phyloP scores from a whole-genome alignment of 2,888 invertebrate genomes.

The Callyntrura guangdongensis region DNA sequence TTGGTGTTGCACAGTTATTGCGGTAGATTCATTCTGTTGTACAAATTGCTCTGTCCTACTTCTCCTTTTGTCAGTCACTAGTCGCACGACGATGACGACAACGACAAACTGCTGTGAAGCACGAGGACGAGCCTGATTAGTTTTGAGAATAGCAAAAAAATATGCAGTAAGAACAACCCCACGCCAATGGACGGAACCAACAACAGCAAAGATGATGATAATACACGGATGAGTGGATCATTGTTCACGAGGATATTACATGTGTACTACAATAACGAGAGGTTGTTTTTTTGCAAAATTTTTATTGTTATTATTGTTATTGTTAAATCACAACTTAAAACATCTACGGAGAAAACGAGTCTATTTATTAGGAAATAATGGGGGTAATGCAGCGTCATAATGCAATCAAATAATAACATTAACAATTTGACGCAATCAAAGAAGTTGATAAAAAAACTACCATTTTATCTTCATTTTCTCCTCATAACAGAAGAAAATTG shows the following conservation, averaged over 20 bases:
- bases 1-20: neutral
- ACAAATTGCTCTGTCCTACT: constrained; percentile 65
- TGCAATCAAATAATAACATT: too few species aligned
- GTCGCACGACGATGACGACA: neutral
- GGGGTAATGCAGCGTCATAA: too few species aligned
- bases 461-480: neutral
- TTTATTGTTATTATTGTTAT: constrained; percentile 1
- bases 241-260: neutral
- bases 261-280: neutral
- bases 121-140: constrained; percentile 67
- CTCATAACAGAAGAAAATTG: neutral
- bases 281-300: constrained; percentile 18
- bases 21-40: constrained; percentile 28
- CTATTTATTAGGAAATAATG: too few species aligned
- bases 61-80: constrained; percentile 51
- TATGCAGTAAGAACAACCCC: too few species aligned
- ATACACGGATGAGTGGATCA: neutral
- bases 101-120: constrained; percentile 66
- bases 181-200: neutral
- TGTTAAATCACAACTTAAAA: constrained; percentile 39
- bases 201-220: neutral
- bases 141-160: constrained; percentile 4
- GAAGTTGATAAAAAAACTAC: neutral
- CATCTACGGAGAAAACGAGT: neutral
- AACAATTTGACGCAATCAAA: neutral